Evolutionary conservation across 2,888 invertebrate species (phyloP).

Genomic region (Tenthredo amoena): DNA sequence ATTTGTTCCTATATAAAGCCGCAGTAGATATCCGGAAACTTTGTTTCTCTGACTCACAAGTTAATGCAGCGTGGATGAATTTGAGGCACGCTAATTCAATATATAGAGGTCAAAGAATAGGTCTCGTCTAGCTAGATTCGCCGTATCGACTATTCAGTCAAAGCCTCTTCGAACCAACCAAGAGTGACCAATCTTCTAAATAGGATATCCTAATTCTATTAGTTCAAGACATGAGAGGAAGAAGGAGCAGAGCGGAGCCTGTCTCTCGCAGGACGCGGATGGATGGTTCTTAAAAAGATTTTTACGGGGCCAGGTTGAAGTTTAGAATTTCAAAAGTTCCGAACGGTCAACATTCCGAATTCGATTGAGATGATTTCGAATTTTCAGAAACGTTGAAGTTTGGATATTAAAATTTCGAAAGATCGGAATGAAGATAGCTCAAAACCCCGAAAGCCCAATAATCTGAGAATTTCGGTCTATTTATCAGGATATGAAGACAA

Average conservation of each 20-base stretch:
- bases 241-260: neutral
- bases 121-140: neutral
- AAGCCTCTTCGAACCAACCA: conserved; percentile 18
- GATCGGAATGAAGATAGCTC: no score
- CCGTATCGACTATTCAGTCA: conserved; percentile 33
- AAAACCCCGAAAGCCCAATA: no score
- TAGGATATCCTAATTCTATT: conserved; percentile 40
- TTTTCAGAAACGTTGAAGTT: no score
- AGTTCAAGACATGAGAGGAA: neutral
- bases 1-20: neutral
- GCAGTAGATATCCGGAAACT: neutral
- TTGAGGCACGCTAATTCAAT: conserved; percentile 17
- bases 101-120: conserved; percentile 32
- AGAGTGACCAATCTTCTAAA: conserved; percentile 33
- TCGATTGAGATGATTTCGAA: no score
- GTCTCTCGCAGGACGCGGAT: neutral
- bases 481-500: no score
- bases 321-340: no score
- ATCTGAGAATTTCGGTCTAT: no score
- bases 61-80: conserved; percentile 1
- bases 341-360: no score
- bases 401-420: no score
- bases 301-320: neutral
- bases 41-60: neutral
- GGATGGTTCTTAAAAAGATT: neutral